Base-by-base conservation (phyloP, 2,797 vertebrate species). In the Cyclopterus lumpus region DNA sequence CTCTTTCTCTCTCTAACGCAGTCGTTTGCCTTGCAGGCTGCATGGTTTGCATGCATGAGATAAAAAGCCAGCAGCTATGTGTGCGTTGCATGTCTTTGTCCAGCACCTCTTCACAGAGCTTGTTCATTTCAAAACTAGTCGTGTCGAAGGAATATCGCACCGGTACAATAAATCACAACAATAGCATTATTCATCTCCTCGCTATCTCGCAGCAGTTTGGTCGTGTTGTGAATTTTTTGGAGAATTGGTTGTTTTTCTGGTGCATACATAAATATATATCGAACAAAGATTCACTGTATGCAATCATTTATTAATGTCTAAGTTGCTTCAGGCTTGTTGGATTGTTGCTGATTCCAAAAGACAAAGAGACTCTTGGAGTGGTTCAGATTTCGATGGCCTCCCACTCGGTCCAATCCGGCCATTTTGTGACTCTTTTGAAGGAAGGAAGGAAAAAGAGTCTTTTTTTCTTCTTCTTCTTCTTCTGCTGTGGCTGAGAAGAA, bases 41-140 rank as follows among this genome's bases (percentile, higher is more conserved):
- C 14, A 11, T 14, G 3, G 62, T 76, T 80, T 88, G 69, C 63
- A 73, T 71, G 28, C 34, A 40, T 69, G 72, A 72, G 59, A 84
- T 79, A 34, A 74, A 68, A 84, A 73, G 60, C 55, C 48, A 32
- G 79, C 16, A 58, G 73, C 61, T 40, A 3, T 42, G 59, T 80
- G 20, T 66, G 36, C 59, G 69, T 28, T 38, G 32, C 9, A 54
- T 66, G 30, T 78, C 57, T 71, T 57, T 71, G 63, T 71, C 70
- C 63, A 6, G 5, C 18, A 1, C 8, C 9, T 8, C 9, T 44
- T 71, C 42, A 16, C 49, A 32, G 49, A 72, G 58, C 71, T 12
- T 0, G 9, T 71, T 82, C 38, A 65, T 79, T 75, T 73, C 36
- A 53, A 62, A 82, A 32, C 20, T 66, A 71, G 77, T 79, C 12